Evolutionary conservation across 2,888 invertebrate species (phyloP).

Genomic region (Protonemura montana): DNA sequence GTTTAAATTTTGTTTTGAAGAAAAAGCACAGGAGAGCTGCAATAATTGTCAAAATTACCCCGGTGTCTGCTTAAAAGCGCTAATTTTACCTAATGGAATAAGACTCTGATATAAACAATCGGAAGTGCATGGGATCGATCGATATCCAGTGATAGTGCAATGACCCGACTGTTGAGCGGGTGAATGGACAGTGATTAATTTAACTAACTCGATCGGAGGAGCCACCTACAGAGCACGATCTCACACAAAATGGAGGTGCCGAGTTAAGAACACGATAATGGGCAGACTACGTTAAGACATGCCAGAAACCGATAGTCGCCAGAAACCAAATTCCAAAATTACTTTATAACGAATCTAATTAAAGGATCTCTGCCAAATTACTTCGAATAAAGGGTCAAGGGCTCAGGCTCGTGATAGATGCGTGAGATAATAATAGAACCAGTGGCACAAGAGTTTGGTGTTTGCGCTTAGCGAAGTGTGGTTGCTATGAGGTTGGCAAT

Average conservation of each 20-base stretch:
- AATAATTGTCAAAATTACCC: too few species aligned
- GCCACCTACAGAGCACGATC: background rate
- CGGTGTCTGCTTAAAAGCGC: too few species aligned
- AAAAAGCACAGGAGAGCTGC: too few species aligned
- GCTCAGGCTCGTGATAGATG: background rate
- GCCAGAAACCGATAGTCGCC: background rate
- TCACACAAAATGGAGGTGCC: background rate
- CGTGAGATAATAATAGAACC: background rate
- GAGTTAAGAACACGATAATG: background rate
- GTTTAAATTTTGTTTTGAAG: too few species aligned
- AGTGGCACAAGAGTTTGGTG: background rate
- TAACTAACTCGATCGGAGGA: background rate
- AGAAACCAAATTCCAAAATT: background rate
- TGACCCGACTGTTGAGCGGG: background rate
- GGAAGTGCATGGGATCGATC: background rate
- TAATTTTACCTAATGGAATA: too few species aligned
- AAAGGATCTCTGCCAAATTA: background rate
- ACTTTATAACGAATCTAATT: background rate
- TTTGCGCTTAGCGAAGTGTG: background rate
- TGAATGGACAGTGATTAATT: background rate
- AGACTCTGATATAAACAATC: background rate
- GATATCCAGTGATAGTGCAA: background rate
- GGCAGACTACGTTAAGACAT: background rate
- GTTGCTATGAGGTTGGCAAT: background rate
- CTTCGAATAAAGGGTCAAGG: conserved; percentile 12